phyloP scores from a whole-genome alignment of 2,113 vertebrate genomes.

The Penelope pileata region DNA sequence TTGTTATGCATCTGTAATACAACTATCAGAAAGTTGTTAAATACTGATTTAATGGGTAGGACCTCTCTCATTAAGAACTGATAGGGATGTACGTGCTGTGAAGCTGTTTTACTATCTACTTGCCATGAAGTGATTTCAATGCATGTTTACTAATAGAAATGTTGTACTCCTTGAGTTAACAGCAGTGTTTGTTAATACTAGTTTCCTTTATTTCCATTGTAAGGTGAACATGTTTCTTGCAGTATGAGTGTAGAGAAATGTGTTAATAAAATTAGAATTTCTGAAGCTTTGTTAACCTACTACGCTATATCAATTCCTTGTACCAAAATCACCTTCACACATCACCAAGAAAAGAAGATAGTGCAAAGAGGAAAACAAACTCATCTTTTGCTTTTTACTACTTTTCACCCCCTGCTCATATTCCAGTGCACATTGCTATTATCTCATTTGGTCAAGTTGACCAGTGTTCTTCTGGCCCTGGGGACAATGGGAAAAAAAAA shows the following conservation, averaged over 20 bases:
- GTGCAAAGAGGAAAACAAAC: not conserved
- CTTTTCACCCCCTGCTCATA: not conserved
- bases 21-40: not conserved
- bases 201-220: slow-evolving; percentile 32
- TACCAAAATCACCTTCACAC: not conserved
- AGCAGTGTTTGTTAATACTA: slow-evolving; percentile 22
- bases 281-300: slow-evolving; percentile 23
- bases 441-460: not conserved
- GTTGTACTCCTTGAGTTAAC: slow-evolving; percentile 17
- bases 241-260: slow-evolving; percentile 1
- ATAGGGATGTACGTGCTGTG: slow-evolving; percentile 37
- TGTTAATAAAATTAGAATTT: not conserved
- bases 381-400: not conserved
- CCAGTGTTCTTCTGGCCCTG: not conserved
- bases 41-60: not conserved
- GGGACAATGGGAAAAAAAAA: not conserved
- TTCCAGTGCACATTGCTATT: not conserved
- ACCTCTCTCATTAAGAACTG: not conserved
- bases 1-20: not conserved
- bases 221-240: not conserved
- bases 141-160: slow-evolving; percentile 56
- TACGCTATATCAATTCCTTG: not conserved
- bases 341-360: not conserved
- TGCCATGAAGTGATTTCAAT: not conserved
- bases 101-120: slow-evolving; percentile 34